Base-by-base conservation (phyloP, 2,888 invertebrate genomes). In the Congeria kusceri region DNA sequence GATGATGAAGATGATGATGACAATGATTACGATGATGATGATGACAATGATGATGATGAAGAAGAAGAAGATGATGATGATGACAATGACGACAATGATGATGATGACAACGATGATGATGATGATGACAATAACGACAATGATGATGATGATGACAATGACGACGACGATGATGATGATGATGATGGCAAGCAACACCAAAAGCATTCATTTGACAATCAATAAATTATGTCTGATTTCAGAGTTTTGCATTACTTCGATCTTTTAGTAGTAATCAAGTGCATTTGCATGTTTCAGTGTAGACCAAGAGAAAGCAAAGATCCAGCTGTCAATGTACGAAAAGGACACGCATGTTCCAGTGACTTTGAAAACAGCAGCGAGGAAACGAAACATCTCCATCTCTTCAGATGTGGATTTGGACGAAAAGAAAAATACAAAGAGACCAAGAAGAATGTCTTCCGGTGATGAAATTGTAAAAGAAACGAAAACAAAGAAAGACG, bases 1-100 rank as follows among this genome's bases (percentile, higher is more conserved):
- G n/a, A n/a, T n/a, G n/a, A n/a, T n/a, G n/a, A n/a, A n/a, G n/a
- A n/a, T n/a, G n/a, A n/a, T n/a, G n/a, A n/a, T n/a, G n/a, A n/a
- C n/a, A n/a, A n/a, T n/a, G n/a, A n/a, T n/a, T n/a, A n/a, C n/a
- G n/a, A n/a, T n/a, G n/a, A n/a, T n/a, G n/a, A n/a, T n/a, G 39
- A 61, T 49, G 61, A 69, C 0, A 9, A 11, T 3, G 61, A 20
- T 44, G 25, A 61, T 7, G n/a, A 13, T 28, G 44, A 61, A 61
- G 49, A 69, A 61, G 53, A 46, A n/a, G 28, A 57, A 49, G 61
- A 61, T 53, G 39, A 46, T 29, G 20, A 28, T 20, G 15, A 29
- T 1, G 62, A 46, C 28, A 47, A 44, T 20, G 46, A 47, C 15
- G 47, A 27, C 11, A 20, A n/a, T 9, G 49, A 49, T 63, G 63